Percentiles rank a stretch among this genome's conserved stretches.
These are phyloP conservation scores for Ciconia maguari DNA, from an alignment of 2,113 vertebrate genomes.

Conservation along the genomic window DNA sequence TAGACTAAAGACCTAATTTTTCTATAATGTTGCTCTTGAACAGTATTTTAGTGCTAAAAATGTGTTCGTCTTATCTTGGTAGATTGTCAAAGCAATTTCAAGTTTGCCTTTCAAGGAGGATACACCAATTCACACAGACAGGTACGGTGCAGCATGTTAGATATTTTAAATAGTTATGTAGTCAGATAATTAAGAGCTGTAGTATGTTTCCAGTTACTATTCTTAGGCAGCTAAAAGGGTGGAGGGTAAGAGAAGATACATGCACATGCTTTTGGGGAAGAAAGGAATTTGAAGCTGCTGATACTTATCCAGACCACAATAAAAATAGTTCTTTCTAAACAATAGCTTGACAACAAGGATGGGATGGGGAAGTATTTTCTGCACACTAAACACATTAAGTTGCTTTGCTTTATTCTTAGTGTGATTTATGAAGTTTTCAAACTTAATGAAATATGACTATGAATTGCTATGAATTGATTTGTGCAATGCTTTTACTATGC, in stretches of 20 bases:
- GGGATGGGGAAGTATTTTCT: not conserved
- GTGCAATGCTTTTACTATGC: not conserved
- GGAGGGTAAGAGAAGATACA: not conserved
- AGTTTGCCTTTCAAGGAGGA: conserved; percentile 44
- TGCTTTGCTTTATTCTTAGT: not conserved
- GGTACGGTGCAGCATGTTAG: conserved; percentile 26
- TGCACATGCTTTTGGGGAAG: not conserved
- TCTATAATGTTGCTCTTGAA: not conserved
- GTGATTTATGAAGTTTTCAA: not conserved
- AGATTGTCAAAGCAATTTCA: conserved; percentile 27
- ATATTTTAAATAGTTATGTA: not conserved
- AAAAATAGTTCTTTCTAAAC: not conserved
- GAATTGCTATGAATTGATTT: not conserved
- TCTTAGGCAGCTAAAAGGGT: not conserved
- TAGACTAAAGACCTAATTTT: not conserved
- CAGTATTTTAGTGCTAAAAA: not conserved
- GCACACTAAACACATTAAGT: not conserved
- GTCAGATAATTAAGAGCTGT: not conserved
- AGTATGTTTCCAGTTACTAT: not conserved
- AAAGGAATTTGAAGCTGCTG: not conserved
- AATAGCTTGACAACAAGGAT: not conserved
- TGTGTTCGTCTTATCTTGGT: not conserved
- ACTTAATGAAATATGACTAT: not conserved
- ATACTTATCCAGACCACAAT: not conserved
- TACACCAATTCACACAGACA: not conserved